Evolutionary conservation across 2,113 vertebrate species (phyloP).

Genomic region (Ciconia stormi): DNA sequence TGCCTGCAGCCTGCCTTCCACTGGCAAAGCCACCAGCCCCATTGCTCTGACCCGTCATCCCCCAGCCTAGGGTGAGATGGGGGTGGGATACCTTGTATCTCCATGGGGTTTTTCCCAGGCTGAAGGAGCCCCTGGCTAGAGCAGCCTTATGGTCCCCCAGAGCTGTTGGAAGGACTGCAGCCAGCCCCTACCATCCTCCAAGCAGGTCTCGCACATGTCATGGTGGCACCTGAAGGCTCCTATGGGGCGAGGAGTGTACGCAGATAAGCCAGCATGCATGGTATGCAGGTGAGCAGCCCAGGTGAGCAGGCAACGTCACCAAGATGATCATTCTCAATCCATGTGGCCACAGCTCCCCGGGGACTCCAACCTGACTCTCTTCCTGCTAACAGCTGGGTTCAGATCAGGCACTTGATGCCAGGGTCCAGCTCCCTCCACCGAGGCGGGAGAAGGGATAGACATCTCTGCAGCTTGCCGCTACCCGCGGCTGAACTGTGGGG

Average conservation of each 20-base stretch:
- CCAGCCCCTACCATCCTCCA: background rate
- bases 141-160: background rate
- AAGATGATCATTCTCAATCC: background rate
- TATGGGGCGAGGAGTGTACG: background rate
- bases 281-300: background rate
- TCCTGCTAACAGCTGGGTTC: background rate
- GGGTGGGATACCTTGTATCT: background rate
- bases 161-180: background rate
- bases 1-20: background rate
- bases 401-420: background rate
- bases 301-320: background rate
- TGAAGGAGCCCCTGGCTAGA: background rate
- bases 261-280: background rate
- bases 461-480: background rate
- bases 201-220: background rate
- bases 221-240: background rate
- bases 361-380: background rate
- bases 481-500: rapidly evolving
- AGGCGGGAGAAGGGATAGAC: background rate
- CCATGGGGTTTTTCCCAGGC: background rate
- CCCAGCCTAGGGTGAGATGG: background rate
- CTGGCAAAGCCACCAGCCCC: background rate
- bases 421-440: background rate
- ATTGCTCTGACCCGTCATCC: rapidly evolving
- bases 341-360: background rate